These are phyloP conservation scores for Hirundo rustica DNA, from an alignment of 2,797 vertebrate genomes.

Conservation along the genomic window DNA sequence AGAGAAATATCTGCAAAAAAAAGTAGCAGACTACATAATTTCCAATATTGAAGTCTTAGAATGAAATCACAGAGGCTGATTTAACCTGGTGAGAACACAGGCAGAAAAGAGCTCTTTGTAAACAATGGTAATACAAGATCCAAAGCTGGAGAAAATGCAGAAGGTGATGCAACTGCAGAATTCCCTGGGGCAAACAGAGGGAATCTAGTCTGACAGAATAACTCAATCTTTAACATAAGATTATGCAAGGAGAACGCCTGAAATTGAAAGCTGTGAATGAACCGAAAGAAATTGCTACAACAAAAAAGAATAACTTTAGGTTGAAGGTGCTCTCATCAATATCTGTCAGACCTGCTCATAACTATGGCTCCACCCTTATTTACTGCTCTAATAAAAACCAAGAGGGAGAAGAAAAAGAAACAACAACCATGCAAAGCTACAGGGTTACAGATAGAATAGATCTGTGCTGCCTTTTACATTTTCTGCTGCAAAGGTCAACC, in stretches of 20 bases:
- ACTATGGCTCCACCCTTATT: neutral
- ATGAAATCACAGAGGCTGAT: neutral
- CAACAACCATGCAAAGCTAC: neutral
- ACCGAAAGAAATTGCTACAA: neutral
- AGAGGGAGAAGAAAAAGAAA: neutral
- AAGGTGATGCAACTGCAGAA: neutral
- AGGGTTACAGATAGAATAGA: neutral
- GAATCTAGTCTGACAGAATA: neutral
- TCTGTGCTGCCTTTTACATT: neutral
- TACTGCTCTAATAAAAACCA: neutral
- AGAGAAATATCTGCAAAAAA: neutral
- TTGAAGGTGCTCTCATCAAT: neutral
- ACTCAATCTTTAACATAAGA: neutral
- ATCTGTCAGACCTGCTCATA: neutral
- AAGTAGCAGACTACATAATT: neutral
- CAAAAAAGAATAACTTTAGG: neutral
- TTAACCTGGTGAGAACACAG: neutral
- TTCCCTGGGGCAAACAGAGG: neutral
- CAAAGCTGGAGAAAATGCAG: neutral
- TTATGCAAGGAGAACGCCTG: neutral
- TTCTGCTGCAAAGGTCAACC: neutral
- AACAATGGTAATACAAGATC: neutral
- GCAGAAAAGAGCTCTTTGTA: neutral
- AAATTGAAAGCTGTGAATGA: neutral
- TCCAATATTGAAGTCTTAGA: neutral